Evolutionary conservation across 2,888 invertebrate species (phyloP), one percentile per base, ranked within the genome.

Genomic region (Torymus aiolomorphi): DNA sequence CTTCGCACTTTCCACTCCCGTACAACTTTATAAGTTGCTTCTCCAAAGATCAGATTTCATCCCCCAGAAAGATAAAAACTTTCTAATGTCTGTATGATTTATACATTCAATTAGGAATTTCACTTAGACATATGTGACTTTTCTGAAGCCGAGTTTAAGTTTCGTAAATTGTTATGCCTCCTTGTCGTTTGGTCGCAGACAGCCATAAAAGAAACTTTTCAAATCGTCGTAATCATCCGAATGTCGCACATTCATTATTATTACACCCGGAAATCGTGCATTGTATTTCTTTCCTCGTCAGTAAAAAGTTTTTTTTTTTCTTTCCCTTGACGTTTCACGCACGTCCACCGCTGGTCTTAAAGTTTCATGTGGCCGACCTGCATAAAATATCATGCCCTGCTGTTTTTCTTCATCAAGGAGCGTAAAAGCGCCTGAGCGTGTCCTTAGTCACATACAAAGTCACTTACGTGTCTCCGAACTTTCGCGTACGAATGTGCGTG

Each of bases 91-190:
- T 10, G 52, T 14, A 12, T 16, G 56, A 57, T 63, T 77, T 76
- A 57, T 52, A 69, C 20, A 76, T 77, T 77, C 71, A 77, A 77
- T 77, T 77, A 77, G 57, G 31, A 18, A 49, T 56, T 49, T 54
- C 62, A 63, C 56, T 59, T 31, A 20, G 51, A 52, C 59, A 31
- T 31, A 18, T 31, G 12, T 10, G 16, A 14, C 24, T 18, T 8
- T 16, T 18, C 18, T 24, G 20, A 51, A 20, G 62, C 12, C 42
- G 13, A 77, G 69, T 63, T 67, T 31, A 69, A 62, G 61, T 69
- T 76, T 20, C 20, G 20, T 2, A 20, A 20, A 20, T 20, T 20
- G 61, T 18, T 67, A n/a, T 42, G 14, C 16, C 14, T 12, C 57
- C 65, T 11, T 52, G 12, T 49, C 57, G 12, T 20, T 56, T 18